Percentiles rank a stretch among this genome's conserved stretches.
Evolutionary conservation across 2,113 vertebrate genomes (phyloP).

Genomic region (Muntiacus reevesi): DNA sequence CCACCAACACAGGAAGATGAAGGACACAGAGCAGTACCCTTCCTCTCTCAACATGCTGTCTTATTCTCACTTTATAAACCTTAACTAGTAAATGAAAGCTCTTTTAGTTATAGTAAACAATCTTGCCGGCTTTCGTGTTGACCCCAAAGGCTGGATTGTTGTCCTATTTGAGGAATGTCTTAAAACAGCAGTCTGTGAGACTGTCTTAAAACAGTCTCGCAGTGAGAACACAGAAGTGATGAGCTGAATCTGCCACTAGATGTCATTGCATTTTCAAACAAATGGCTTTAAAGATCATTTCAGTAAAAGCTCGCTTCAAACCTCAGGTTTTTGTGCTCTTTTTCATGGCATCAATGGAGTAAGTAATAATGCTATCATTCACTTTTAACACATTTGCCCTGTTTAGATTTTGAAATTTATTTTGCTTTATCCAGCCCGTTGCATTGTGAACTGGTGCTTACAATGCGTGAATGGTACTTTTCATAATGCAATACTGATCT

Average conservation of each 20-base stretch:
- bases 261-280: conserved; percentile 77
- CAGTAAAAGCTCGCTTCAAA: neutral
- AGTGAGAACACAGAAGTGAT: neutral
- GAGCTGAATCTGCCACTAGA: conserved; percentile 74
- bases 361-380: conserved; percentile 55
- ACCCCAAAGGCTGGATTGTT: neutral
- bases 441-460: neutral
- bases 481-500: conserved; percentile 3
- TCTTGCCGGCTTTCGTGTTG: neutral
- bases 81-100: neutral
- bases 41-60: neutral
- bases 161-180: neutral
- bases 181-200: neutral
- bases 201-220: neutral
- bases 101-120: neutral
- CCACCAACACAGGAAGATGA: neutral
- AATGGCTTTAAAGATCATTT: conserved; percentile 19
- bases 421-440: conserved; percentile 13
- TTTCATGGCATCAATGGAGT: neutral
- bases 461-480: neutral
- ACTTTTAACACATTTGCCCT: conserved; percentile 18
- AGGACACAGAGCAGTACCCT: neutral
- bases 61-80: neutral
- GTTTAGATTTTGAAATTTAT: conserved; percentile 53
- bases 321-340: neutral